Conservation (phyloP, 2,113 vertebrate species). For the Pagrus major region DNA sequence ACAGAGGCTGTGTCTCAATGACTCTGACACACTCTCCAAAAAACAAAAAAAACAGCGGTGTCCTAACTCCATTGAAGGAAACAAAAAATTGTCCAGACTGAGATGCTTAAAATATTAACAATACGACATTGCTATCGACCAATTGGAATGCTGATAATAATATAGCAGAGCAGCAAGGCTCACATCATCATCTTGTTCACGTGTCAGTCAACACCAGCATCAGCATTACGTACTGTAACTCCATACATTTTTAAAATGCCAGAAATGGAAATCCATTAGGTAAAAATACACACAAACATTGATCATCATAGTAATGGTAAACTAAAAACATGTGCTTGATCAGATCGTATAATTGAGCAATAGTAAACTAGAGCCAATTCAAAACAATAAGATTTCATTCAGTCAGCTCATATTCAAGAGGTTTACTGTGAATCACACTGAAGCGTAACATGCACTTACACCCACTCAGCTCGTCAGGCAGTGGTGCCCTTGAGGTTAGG, state of each 20-base stretch:
- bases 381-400: slow-evolving; percentile 1
- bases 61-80: background rate
- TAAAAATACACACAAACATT: background rate
- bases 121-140: background rate
- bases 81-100: background rate
- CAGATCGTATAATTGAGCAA: too few relatives aligned
- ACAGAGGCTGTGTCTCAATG: slow-evolving; percentile 2
- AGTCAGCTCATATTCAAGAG: background rate
- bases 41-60: background rate
- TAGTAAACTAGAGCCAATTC: background rate
- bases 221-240: background rate
- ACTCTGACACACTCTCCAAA: background rate
- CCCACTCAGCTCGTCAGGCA: slow-evolving; percentile 10
- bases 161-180: background rate
- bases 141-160: background rate
- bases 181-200: background rate
- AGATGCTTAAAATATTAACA: background rate
- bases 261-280: background rate
- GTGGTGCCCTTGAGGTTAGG: background rate
- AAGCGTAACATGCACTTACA: background rate
- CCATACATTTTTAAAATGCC: background rate
- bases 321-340: background rate
- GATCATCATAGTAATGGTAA: background rate
- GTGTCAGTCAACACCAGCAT: background rate
- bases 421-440: slow-evolving; percentile 1